These are phyloP conservation scores for Alectura lathami DNA, from an alignment of 2,113 vertebrate genomes.

Conservation along the genomic window DNA sequence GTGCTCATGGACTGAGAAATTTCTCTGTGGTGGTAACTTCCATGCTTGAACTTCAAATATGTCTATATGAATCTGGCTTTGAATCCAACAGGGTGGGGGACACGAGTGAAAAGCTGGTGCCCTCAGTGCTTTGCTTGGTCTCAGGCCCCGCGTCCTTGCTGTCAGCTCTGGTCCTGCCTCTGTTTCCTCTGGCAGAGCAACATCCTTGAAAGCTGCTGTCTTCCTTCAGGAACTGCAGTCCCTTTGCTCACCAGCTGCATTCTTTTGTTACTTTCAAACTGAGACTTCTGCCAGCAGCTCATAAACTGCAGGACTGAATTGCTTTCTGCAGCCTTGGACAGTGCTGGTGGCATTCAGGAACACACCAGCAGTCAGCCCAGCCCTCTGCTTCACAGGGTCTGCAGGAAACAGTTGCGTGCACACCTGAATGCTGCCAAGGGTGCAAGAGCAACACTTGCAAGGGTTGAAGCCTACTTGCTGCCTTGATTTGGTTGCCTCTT, in stretches of 20 bases:
- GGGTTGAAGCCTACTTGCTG: background rate
- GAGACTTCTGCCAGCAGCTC: background rate
- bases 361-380: background rate
- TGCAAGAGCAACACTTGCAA: background rate
- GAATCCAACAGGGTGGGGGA: background rate
- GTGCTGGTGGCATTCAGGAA: background rate
- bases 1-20: background rate
- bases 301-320: background rate
- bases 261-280: background rate
- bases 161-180: background rate
- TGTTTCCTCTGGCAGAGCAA: background rate
- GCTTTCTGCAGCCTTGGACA: background rate
- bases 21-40: background rate
- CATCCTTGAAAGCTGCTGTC: background rate
- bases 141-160: background rate
- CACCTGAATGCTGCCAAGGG: accelerated
- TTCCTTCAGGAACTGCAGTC: background rate
- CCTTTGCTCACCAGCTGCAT: background rate
- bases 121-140: background rate
- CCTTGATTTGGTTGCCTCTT: background rate
- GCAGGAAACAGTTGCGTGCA: accelerated
- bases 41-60: background rate
- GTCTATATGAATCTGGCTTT: background rate
- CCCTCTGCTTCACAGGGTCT: background rate
- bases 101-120: background rate